Evolutionary conservation across 2,113 vertebrate genomes (phyloP), one percentile per base, ranked within the genome.

Genomic region (Cygnus buccinator): DNA sequence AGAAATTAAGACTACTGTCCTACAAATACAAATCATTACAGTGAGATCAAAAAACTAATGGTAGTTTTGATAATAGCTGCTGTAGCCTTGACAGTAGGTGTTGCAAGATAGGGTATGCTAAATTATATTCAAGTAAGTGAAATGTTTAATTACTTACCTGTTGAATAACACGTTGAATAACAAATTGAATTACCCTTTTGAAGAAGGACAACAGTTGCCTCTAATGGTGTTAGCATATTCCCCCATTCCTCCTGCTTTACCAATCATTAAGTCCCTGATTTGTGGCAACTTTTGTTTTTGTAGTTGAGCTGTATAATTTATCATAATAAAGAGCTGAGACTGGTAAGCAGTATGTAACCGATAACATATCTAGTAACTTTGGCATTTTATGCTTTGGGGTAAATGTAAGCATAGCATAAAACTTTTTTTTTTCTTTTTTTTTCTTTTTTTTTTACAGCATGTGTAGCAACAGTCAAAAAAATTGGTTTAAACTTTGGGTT

Each of bases 391-490:
- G 26, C 43, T 65, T 63, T 55, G 26, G 22, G n/a, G 13, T 57
- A 68, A 77, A 50, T 89, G 37, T 59, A 84, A 87, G 65, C 23
- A 26, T 25, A 84, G 70, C 94, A 71, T 84, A 78, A 91, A 94
- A 67, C 43, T 52, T 54, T 48, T 11, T 11, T 48, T 48, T 21
- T 48, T 39, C 10, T 11, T 48, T 21, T 48, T 46, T 48, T 48
- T 48, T 20, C 3, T 21, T 20, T 21, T 10, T 48, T 48, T 48
- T 48, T 11, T 37, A 37, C 20, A 75, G 84, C 73, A 74, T 48
- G 39, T 14, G 6, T 52, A 57, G 50, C 26, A 62, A n/a, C 22
- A 78, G 35, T 43, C 68, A 74, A 10, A 55, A 55, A 77, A 74
- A 50, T 16, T 19, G 3, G 5, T 3, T 91, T 92, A 89, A 72